Evolutionary conservation across 2,888 invertebrate species (phyloP), one percentile per base, ranked within the genome.

Genomic region (Meiosimyza decipiens): DNA sequence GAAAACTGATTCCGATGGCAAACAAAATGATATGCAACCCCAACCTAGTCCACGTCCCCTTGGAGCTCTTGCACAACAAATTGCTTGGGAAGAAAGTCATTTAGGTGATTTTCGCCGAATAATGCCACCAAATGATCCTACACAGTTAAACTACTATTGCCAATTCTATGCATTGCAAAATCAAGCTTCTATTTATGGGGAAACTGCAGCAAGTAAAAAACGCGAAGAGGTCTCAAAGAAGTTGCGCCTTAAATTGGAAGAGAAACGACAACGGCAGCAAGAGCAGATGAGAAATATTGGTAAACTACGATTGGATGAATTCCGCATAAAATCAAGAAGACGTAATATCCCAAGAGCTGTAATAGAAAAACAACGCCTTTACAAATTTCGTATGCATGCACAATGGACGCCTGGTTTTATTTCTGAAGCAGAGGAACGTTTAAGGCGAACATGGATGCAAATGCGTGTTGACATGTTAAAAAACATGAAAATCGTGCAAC

Each of bases 201-300:
- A 92, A 77, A 95, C 95, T 0, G 92, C 91, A 0, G 91, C 94
- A 0, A 94, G 94, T 70, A 91, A 93, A 74, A 93, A 94, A 0
- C 90, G 94, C 63, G 94, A 94, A 74, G 93, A 93, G 82, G 93
- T 93, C 66, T 90, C 93, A 0, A 90, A 92, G 54, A 87, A 91
- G 22, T 90, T 94, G 78, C 89, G 93, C 15, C 91, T 93, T 72
- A 93, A 93, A 80, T 83, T 80, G 74, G 84, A 74, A 82, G 86
- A 73, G 84, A 89, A 83, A 75, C 79, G 77, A 16, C 77, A 76
- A 15, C 81, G 80, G 54, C 81, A 83, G 73, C 80, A 76, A 80
- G 87, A 80, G 71, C 64, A 73, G 15, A 28, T 78, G 6, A 74
- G 62, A 9, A 74, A 76, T 9, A 49, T 66, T 47, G 70, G 70